Evolutionary conservation across 2,797 vertebrate species (phyloP).

Genomic region (Acestrorhynchus altus): DNA sequence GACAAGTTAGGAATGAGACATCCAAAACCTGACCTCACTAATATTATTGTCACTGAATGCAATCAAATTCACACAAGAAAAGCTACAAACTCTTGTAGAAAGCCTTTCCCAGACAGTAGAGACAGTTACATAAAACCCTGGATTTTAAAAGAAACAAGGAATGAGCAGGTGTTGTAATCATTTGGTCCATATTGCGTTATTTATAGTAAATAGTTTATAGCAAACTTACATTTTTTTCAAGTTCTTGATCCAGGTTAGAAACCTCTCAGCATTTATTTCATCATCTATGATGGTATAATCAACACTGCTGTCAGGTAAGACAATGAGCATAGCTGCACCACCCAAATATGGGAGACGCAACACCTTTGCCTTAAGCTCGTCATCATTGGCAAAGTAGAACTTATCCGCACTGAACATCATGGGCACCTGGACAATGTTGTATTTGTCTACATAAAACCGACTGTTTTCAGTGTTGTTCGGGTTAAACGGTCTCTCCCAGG

Average conservation of each 20-base stretch:
- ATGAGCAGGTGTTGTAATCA: too few species aligned
- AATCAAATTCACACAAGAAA: too few species aligned
- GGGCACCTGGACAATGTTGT: conserved; percentile 82
- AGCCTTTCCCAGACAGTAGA: too few species aligned
- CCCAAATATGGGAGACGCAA: conserved; percentile 86
- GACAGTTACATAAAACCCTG: too few species aligned
- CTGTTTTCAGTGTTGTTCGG: conserved; percentile 71
- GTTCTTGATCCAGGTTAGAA: conserved; percentile 82
- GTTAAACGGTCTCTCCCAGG: conserved; percentile 85
- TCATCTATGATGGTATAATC: conserved; percentile 89
- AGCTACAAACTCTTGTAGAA: too few species aligned
- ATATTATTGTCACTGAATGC: too few species aligned
- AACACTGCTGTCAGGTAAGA: conserved; percentile 78
- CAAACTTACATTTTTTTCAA: conserved; percentile 79
- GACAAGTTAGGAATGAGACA: too few species aligned
- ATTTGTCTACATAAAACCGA: conserved; percentile 88
- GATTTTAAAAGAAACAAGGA: too few species aligned
- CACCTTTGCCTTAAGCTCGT: conserved; percentile 76
- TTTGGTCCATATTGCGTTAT: too few species aligned
- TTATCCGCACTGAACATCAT: conserved; percentile 85
- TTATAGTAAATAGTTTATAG: too few species aligned
- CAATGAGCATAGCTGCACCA: conserved; percentile 86
- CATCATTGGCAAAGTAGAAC: conserved; percentile 79
- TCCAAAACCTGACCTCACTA: too few species aligned
- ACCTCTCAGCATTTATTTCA: conserved; percentile 78